Percentiles rank a stretch among this genome's conserved stretches.
These are phyloP conservation scores for Tethya wilhelma DNA, from an alignment of 37 sponge, comb jelly and placozoan genomes.

Conservation along the genomic window DNA sequence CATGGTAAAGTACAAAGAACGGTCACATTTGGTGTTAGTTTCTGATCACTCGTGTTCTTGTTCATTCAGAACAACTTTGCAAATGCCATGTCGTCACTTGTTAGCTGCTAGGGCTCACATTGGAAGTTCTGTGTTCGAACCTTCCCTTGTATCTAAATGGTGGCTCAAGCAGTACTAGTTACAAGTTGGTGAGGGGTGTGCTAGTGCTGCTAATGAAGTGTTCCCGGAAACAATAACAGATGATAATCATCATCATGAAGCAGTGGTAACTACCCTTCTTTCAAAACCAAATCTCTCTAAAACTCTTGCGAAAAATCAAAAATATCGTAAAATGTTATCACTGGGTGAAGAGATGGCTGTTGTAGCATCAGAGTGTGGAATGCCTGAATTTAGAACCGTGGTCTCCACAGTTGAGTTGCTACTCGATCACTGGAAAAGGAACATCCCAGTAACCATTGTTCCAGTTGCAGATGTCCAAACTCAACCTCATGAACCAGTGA, in stretches of 20 bases:
- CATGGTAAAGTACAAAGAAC: neutral
- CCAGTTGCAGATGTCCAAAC: neutral
- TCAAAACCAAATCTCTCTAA: neutral
- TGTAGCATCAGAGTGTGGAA: neutral
- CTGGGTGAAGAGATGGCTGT: conserved; percentile 4
- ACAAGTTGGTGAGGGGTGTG: neutral
- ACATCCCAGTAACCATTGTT: neutral
- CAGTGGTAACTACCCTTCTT: neutral
- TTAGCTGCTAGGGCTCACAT: neutral
- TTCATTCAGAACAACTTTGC: neutral
- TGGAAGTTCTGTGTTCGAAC: neutral
- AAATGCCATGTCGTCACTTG: neutral
- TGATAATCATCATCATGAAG: neutral
- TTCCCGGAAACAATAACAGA: neutral
- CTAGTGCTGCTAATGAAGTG: neutral
- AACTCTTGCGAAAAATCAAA: conserved; percentile 2
- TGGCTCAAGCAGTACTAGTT: neutral
- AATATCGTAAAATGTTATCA: conserved; percentile 16
- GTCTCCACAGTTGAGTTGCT: neutral
- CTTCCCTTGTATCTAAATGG: neutral
- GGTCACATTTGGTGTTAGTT: neutral
- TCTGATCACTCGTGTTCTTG: neutral
- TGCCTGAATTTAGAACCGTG: conserved; percentile 5
- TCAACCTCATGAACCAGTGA: no score
- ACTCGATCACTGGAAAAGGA: neutral